Evolutionary conservation across 2,113 vertebrate species (phyloP).

Genomic region (Sorex araneus): DNA sequence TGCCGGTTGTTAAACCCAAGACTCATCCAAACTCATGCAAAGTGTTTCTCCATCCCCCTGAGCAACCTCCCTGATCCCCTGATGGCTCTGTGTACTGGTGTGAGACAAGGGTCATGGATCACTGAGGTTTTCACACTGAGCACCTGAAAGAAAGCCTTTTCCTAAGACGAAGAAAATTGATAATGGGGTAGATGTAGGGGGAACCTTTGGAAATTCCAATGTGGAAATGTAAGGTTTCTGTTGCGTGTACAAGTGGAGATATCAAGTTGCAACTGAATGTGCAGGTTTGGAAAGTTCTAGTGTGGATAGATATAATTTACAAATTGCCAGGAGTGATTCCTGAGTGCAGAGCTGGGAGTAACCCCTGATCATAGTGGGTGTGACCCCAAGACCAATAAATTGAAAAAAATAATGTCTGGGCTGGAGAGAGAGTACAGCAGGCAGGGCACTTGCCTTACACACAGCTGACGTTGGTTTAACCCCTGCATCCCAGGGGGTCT

Average conservation of each 20-base stretch:
- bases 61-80: too few relatives aligned
- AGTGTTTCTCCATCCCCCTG: too few relatives aligned
- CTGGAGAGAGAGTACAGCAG: too few relatives aligned
- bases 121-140: slow-evolving; percentile 22
- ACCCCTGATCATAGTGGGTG: too few relatives aligned
- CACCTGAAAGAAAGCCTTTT: not conserved
- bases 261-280: not conserved
- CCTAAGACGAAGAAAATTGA: not conserved
- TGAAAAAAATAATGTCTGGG: too few relatives aligned
- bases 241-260: not conserved
- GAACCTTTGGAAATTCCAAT: not conserved
- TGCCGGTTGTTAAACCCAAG: too few relatives aligned
- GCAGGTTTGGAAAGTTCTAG: not conserved
- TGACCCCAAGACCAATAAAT: too few relatives aligned
- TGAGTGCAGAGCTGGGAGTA: too few relatives aligned
- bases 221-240: slow-evolving; percentile 8
- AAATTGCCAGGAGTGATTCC: not conserved
- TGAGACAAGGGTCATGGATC: not conserved
- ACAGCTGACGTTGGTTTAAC: too few relatives aligned
- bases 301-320: not conserved
- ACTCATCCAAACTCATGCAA: too few relatives aligned
- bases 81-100: not conserved
- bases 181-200: not conserved
- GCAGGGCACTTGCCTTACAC: too few relatives aligned
- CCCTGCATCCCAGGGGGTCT: too few relatives aligned